Evolutionary conservation across 2,888 invertebrate genomes (phyloP), one percentile per base, ranked within the genome.

Genomic region (Megalurothrips usitatus): DNA sequence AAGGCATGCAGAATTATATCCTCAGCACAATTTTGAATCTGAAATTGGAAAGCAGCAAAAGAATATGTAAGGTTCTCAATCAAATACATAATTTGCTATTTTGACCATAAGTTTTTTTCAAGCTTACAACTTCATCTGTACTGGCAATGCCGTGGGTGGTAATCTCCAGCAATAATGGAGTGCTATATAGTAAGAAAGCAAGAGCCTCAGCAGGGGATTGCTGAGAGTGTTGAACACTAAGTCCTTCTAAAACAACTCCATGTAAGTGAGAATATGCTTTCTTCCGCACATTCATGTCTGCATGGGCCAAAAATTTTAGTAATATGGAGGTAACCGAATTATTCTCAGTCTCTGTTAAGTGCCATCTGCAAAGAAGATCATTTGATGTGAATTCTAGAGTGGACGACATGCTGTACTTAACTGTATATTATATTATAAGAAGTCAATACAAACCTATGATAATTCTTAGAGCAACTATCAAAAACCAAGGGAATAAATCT

Each of bases 1-100:
- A 93, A 85, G 28, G 93, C 86, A 84, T 91, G 90, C 43, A 91
- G 84, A 85, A 93, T 86, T 83, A 92, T 91, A 81, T 92, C 91
- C 83, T 91, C 89, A 0, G 92, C 89, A 83, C 89, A 88, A 49
- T 86, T 87, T 85, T 88, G 88, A 78, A 92, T 89, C 92, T 93
- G 85, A 14, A 87, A 87, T 78, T 80, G 84, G 84, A 81, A 17
- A 43, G 34, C 34, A 43, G 6, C 34, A 43, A 43, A 6, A 43
- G 34, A 43, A 6, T 43, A 43, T 43, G 34, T 4, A 43, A 43
- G 34, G 34, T 2, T 43, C 34, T 43, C 34, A 43, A 43, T 43
- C 34, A 43, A 43, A 2, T 43, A 43, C 34, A 43, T 43, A 43
- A 43, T 43, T 4, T 43, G 34, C 6, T 43, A 4, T 6, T 43